phyloP scores from a whole-genome alignment of 2,797 vertebrate genomes.

The Clarias pachynema region DNA sequence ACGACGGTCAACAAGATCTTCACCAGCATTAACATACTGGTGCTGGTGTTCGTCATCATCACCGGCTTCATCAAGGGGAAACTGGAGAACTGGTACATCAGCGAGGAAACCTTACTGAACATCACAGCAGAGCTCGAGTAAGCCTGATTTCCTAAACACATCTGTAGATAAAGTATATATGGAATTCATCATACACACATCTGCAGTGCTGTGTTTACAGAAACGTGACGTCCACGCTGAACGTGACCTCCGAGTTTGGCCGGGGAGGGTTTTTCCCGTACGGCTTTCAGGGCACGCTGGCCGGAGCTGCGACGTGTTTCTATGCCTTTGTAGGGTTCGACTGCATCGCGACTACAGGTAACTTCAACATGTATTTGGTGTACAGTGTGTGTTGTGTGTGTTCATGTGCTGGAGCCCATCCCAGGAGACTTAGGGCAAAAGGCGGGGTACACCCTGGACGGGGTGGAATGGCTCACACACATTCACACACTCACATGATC shows the following conservation, averaged over 20 bases:
- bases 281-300: constrained; percentile 80
- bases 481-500: too few relatives aligned
- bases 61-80: constrained; percentile 84
- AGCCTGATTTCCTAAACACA: constrained; percentile 15
- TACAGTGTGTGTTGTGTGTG: neutral
- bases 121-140: constrained; percentile 67
- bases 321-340: constrained; percentile 93
- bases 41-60: constrained; percentile 82
- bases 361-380: neutral
- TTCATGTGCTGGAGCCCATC: too few relatives aligned
- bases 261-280: constrained; percentile 85
- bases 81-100: constrained; percentile 79
- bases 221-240: constrained; percentile 68
- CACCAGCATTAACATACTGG: constrained; percentile 79
- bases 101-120: constrained; percentile 65
- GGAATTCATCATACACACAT: neutral
- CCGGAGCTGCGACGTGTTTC: constrained; percentile 86
- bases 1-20: constrained; percentile 84
- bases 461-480: too few relatives aligned
- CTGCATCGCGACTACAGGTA: constrained; percentile 85
- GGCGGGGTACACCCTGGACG: too few relatives aligned
- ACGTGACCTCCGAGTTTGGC: constrained; percentile 72
- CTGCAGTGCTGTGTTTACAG: constrained; percentile 62
- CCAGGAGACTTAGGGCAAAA: too few relatives aligned
- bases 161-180: neutral